These are phyloP conservation scores for Micropoecilia bifurca DNA, from an alignment of 2,797 vertebrate species.

Conservation along the genomic window DNA sequence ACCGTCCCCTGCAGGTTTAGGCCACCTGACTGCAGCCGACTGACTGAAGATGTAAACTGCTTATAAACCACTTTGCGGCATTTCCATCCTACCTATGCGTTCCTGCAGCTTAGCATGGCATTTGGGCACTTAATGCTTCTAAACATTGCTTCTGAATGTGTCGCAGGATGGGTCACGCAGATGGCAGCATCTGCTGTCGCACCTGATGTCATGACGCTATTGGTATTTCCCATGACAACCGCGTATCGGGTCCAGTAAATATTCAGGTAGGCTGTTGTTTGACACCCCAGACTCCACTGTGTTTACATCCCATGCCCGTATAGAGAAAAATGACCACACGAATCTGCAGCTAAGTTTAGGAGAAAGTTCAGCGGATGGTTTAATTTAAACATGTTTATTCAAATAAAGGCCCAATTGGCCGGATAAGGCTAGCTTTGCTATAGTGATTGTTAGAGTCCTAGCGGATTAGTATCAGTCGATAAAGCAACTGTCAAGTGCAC, in stretches of 20 bases:
- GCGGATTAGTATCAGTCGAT: constrained; percentile 68
- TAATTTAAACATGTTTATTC: neutral
- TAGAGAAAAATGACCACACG: neutral
- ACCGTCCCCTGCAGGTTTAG: neutral
- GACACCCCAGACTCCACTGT: neutral
- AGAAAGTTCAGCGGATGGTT: neutral
- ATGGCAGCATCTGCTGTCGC: constrained; percentile 51
- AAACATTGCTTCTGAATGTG: constrained; percentile 11
- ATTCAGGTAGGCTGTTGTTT: constrained; percentile 58
- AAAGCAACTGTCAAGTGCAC: constrained; percentile 28
- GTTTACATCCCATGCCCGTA: neutral
- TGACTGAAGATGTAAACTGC: constrained; percentile 56
- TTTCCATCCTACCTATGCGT: constrained; percentile 15
- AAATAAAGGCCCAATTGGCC: constrained; percentile 18
- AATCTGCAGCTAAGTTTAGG: neutral
- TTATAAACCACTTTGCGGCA: constrained; percentile 65
- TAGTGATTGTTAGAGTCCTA: constrained; percentile 26
- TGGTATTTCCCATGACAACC: constrained; percentile 70
- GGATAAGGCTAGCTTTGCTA: constrained; percentile 10
- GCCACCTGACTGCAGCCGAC: neutral
- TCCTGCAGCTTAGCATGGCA: neutral
- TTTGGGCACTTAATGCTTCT: neutral
- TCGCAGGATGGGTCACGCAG: constrained; percentile 32
- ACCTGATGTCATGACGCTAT: constrained; percentile 68
- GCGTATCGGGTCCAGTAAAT: constrained; percentile 58